Conservation (phyloP, 2,888 invertebrate genomes). For the Gandaritis pyraliata region DNA sequence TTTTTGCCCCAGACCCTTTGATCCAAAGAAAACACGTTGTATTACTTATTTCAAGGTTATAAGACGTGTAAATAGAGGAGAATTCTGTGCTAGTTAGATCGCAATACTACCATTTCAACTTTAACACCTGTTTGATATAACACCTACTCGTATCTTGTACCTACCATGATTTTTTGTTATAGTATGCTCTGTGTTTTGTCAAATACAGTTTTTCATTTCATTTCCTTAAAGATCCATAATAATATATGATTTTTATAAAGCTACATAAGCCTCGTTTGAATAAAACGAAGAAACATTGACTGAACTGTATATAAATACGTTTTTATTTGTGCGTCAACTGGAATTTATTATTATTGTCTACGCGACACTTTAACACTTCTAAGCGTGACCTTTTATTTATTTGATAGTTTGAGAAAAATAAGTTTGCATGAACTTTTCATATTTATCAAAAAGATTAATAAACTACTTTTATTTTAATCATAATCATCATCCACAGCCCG, state of each 20-base stretch:
- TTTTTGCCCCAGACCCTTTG: too few species aligned
- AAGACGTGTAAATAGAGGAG: too few species aligned
- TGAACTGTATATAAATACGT: conserved; percentile 22
- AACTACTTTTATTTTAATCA: too few species aligned
- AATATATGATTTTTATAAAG: background rate
- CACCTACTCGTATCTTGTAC: too few species aligned
- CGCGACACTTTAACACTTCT: conserved; percentile 40
- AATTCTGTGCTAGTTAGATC: too few species aligned
- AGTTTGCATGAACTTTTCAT: conserved; percentile 15
- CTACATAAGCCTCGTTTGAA: conserved; percentile 9
- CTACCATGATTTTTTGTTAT: too few species aligned
- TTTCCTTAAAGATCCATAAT: background rate
- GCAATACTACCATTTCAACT: too few species aligned
- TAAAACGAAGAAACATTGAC: conserved; percentile 15
- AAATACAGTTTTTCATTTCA: background rate
- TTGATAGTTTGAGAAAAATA: conserved; percentile 33
- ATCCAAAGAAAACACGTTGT: too few species aligned
- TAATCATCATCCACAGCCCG: too few species aligned
- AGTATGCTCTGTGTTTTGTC: too few species aligned
- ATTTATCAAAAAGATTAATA: background rate
- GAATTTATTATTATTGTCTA: conserved; percentile 39
- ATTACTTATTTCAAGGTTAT: too few species aligned
- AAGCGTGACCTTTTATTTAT: conserved; percentile 32
- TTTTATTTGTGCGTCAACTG: conserved; percentile 22
- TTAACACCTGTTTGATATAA: too few species aligned